Base-by-base conservation (phyloP, 2,113 vertebrate species). In the Porphyrio hochstetteri region DNA sequence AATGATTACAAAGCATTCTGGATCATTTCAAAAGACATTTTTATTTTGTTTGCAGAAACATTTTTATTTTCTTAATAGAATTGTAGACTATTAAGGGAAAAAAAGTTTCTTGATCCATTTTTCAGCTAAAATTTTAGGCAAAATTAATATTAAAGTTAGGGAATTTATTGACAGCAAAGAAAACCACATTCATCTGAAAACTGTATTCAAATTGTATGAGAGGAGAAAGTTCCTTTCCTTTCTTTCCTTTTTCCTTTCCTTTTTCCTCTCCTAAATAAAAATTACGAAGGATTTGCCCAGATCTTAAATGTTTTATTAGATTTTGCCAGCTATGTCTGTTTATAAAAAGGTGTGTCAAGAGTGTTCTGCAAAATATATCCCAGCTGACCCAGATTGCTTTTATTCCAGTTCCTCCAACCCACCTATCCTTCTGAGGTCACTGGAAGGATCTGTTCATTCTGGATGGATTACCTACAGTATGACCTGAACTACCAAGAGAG, bases 51-150 rank as follows among this genome's bases (percentile, higher is more conserved):
- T 63, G 11, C 5, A 67, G 28, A 55, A 74, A 8, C 5, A 53
- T 46, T 57, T 25, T 11, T 17, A 15, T 31, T 44, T 75, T 90
- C 9, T 16, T 16, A 40, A 76, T 57, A 20, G 17, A 71, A 20
- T 33, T 38, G 36, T 48, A 48, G 7, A 57, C 1, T 38, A 4
- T 35, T 71, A 35, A 35, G 9, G 10, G 10, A 3, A 0, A 9
- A n/a, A 84, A 68, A 28, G 1, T 42, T 42, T 75, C 16, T 55
- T 56, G 5, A 15, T 38, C 77, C 12, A 72, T 31, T 91, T 85
- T 68, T 10, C 17, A 82, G 6, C 13, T 60, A 44, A 64, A n/a
- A 16, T 33, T 60, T 78, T 64, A 55, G 20, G 4, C 4, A 77
- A 60, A 77, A 72, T 27, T 29, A 57, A 52, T 38, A 59, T n/a